These are phyloP conservation scores for Marronus borbonicus DNA, from an alignment of 2,888 invertebrate genomes.

Conservation along the genomic window DNA sequence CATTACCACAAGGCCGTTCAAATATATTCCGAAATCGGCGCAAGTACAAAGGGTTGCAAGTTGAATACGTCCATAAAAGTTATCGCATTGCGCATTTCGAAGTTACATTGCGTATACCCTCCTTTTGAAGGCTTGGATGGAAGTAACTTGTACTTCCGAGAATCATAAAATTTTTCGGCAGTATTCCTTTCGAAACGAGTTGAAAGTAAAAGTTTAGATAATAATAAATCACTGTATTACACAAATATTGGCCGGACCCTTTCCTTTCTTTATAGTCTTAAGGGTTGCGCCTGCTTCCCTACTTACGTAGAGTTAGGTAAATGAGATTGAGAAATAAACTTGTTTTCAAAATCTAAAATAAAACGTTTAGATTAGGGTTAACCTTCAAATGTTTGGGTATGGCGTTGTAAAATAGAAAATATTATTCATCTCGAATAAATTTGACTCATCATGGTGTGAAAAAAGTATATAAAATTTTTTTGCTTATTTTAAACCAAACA, in stretches of 20 bases:
- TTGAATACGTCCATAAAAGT: constrained; percentile 8
- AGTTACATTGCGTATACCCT: constrained; percentile 3
- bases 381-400: too few relatives aligned
- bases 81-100: neutral
- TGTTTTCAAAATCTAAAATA: too few relatives aligned
- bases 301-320: neutral
- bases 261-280: neutral
- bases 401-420: too few relatives aligned
- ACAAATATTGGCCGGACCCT: constrained; percentile 27
- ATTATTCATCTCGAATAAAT: too few relatives aligned
- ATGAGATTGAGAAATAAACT: too few relatives aligned
- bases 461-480: too few relatives aligned
- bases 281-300: too few relatives aligned
- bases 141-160: constrained; percentile 1
- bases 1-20: constrained; percentile 34
- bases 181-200: neutral
- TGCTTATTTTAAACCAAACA: too few relatives aligned
- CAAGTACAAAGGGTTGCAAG: constrained; percentile 11
- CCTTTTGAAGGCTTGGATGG: neutral
- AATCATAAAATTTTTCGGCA: constrained; percentile 30
- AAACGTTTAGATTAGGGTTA: too few relatives aligned
- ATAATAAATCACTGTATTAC: constrained; percentile 8
- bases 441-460: too few relatives aligned
- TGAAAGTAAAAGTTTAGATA: constrained; percentile 30
- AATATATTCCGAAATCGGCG: neutral